Conservation (phyloP, 1,140 invertebrate genomes). For the Bathynomus jamesi region DNA sequence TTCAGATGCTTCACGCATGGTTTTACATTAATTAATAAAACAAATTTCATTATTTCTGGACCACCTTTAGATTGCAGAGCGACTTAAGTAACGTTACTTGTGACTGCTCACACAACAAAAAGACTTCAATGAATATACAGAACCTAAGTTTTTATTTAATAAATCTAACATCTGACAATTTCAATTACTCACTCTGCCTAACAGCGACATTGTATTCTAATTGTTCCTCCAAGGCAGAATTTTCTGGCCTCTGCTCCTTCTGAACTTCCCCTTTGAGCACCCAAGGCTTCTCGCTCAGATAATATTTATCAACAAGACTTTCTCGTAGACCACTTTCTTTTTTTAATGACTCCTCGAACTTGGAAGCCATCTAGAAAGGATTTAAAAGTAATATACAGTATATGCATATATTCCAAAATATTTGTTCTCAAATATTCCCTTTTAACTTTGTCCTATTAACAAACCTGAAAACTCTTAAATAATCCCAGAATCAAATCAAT, state of each 20-base stretch:
- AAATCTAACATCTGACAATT: too few species aligned
- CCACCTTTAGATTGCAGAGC: background rate
- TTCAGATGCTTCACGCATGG: background rate
- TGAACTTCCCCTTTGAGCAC: slow-evolving; percentile 83
- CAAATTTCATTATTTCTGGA: background rate
- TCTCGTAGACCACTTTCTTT: background rate
- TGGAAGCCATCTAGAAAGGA: too few species aligned
- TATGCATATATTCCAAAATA: too few species aligned
- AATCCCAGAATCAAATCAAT: too few species aligned
- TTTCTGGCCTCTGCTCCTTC: slow-evolving; percentile 68
- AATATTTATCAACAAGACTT: background rate
- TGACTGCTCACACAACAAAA: background rate
- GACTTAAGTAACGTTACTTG: background rate
- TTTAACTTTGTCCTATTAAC: too few species aligned
- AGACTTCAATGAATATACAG: background rate
- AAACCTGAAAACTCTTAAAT: too few species aligned
- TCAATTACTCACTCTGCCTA: slow-evolving; percentile 53
- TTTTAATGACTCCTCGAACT: background rate
- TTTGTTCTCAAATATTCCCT: too few species aligned
- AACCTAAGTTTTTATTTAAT: too few species aligned
- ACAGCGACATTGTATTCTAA: slow-evolving; percentile 79
- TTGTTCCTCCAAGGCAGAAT: slow-evolving; percentile 84
- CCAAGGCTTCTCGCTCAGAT: slow-evolving; percentile 79
- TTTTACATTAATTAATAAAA: background rate
- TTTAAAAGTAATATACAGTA: too few species aligned